Evolutionary conservation across 2,888 invertebrate species (phyloP).

Genomic region (Lomographa bimaculata): DNA sequence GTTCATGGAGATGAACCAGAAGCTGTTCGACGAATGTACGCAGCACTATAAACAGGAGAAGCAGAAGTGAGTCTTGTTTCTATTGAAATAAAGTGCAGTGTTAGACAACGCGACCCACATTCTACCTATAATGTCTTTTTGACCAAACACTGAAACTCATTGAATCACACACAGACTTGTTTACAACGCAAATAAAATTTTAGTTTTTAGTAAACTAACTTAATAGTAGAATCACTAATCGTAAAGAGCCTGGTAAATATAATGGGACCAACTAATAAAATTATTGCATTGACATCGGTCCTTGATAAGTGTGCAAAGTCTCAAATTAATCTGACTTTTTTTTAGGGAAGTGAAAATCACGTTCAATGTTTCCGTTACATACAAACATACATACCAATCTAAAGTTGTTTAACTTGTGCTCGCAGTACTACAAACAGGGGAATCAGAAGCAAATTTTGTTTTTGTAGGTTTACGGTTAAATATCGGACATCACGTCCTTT

Average conservation of each 20-base stretch:
- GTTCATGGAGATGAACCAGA: constrained; percentile 99
- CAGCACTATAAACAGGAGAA: constrained; percentile 96
- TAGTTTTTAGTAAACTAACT: no score
- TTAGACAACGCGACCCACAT: constrained; percentile 99
- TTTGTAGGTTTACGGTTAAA: constrained; percentile 52
- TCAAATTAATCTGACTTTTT: no score
- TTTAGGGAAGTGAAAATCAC: no score
- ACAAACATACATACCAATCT: constrained; percentile 99
- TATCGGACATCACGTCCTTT: constrained; percentile 98
- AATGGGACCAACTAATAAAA: no score
- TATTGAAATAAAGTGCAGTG: constrained; percentile 74
- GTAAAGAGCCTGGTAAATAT: no score
- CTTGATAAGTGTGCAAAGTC: no score
- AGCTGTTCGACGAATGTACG: constrained; percentile 99
- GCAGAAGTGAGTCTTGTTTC: constrained; percentile 85
- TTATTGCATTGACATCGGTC: no score
- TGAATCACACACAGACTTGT: constrained; percentile 99
- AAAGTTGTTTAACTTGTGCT: constrained; percentile 99
- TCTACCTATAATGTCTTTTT: constrained; percentile 99
- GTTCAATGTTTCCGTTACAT: no score
- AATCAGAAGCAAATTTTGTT: constrained; percentile 86
- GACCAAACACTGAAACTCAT: constrained; percentile 99
- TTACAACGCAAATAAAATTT: constrained; percentile 99
- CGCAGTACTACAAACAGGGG: constrained; percentile 95
- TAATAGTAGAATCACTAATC: no score